Base-by-base conservation (phyloP, 2,888 invertebrate genomes). In the Dynastes maya region DNA sequence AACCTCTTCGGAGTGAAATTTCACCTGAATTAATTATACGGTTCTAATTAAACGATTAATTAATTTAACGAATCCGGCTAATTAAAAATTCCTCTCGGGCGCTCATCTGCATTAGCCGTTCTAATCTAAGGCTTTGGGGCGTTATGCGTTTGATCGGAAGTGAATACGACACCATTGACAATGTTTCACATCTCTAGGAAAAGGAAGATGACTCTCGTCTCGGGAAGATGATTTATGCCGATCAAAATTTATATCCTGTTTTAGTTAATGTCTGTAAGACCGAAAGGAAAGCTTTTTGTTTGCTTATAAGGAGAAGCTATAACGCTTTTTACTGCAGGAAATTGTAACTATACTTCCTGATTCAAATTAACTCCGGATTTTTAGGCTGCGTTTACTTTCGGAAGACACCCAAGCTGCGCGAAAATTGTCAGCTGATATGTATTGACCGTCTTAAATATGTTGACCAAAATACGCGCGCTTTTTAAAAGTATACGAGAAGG, bases 11-110 rank as follows among this genome's bases (percentile, higher is more conserved):
- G 55, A 58, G 55, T 58, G 22, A 58, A 58, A 58, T 58, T 58
- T 63, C 63, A 75, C 75, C 75, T 75, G 75, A 63, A 75, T 75
- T 75, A 79, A 79, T 79, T 79, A 79, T 72, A 58, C 64, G 64
- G 29, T 70, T 63, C 79, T 79, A 79, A 79, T 79, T 79, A 79
- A 79, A 79, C 76, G 76, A 79, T 79, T 79, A 71, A 78, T 78
- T 78, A 79, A 76, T 68, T 76, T 49, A 76, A 70, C 65, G 61
- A 65, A 76, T 70, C 61, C 71, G 67, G 55, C 79, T 77, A 76
- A 79, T 79, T 79, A 79, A 79, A 79, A 79, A 79, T 67, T 68
- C 68, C 77, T 78, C 9, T 37, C n/a, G 32, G 32, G 32, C 29
- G 63, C 16, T 22, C 55, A 58, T 58, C 55, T 16, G 55, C 8